phyloP scores from a whole-genome alignment of 2,888 invertebrate genomes.

The Phortica okadai region DNA sequence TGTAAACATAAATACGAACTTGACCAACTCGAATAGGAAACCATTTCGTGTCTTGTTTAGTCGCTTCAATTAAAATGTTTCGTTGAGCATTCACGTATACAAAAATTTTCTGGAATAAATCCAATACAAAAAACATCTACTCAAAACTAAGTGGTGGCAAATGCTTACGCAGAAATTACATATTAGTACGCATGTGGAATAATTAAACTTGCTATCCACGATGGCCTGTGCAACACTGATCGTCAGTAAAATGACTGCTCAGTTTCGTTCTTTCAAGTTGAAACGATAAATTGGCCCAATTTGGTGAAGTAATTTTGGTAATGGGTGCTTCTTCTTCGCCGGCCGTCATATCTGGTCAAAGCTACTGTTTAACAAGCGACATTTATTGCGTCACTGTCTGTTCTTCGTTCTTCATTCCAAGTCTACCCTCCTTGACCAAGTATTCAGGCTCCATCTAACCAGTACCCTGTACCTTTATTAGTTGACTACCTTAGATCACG shows the following conservation, averaged over 20 bases:
- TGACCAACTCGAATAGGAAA: too few relatives aligned
- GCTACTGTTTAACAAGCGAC: slow-evolving; percentile 64
- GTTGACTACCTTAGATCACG: slow-evolving; percentile 2
- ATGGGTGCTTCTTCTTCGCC: slow-evolving; percentile 57
- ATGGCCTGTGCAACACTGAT: neutral
- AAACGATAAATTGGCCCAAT: slow-evolving; percentile 51
- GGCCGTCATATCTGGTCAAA: slow-evolving; percentile 51
- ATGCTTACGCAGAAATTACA: slow-evolving; percentile 39
- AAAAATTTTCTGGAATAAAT: too few relatives aligned
- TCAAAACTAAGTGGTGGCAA: slow-evolving; percentile 36
- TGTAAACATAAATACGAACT: too few relatives aligned
- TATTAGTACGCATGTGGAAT: too few relatives aligned
- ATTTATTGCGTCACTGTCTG: slow-evolving; percentile 57
- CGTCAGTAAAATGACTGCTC: neutral
- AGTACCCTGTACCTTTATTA: neutral
- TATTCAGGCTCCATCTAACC: neutral
- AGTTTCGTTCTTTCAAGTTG: neutral
- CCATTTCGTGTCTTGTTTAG: too few relatives aligned
- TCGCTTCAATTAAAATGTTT: too few relatives aligned
- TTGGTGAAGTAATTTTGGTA: slow-evolving; percentile 64
- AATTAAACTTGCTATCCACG: too few relatives aligned
- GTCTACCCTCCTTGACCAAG: neutral
- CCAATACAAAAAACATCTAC: too few relatives aligned
- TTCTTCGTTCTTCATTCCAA: neutral
- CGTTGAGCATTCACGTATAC: too few relatives aligned